These are phyloP conservation scores for Aviceda subcristata DNA, from an alignment of 2,113 vertebrate genomes.

Conservation along the genomic window DNA sequence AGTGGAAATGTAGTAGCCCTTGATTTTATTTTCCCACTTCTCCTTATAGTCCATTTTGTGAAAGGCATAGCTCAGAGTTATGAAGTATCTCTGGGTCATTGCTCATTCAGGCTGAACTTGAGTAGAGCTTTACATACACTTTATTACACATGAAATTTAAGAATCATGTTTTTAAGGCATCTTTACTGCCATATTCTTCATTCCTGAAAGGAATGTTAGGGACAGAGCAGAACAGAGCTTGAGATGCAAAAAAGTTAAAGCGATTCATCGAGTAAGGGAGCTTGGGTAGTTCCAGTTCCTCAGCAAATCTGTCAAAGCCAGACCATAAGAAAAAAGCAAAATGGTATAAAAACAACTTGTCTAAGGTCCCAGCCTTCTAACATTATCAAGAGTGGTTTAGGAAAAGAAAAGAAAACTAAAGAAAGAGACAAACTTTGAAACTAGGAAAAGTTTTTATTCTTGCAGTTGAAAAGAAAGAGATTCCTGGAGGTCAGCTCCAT, in stretches of 20 bases:
- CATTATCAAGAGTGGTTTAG: background rate
- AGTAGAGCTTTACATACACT: background rate
- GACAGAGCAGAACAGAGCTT: background rate
- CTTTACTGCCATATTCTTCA: background rate
- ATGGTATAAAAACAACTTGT: background rate
- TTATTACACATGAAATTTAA: background rate
- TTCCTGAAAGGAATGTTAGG: background rate
- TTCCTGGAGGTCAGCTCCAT: slow-evolving; percentile 39
- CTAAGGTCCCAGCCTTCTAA: background rate
- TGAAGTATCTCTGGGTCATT: background rate
- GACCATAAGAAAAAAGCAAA: slow-evolving; percentile 1
- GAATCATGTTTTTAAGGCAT: background rate
- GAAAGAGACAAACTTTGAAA: slow-evolving; percentile 34
- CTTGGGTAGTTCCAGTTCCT: background rate
- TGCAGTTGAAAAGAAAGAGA: slow-evolving; percentile 8
- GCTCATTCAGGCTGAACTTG: background rate
- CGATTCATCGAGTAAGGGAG: background rate
- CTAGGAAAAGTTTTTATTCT: slow-evolving; percentile 26
- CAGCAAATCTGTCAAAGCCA: slow-evolving; percentile 17
- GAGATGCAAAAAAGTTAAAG: background rate
- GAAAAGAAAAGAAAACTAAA: background rate
- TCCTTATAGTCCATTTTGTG: background rate
- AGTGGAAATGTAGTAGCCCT: background rate
- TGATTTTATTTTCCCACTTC: background rate
- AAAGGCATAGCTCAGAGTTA: background rate